Percentiles rank a stretch among this genome's conserved stretches.
These are phyloP conservation scores for Microcebus jonahi DNA, from an alignment of 2,113 vertebrate species.

Conservation along the genomic window DNA sequence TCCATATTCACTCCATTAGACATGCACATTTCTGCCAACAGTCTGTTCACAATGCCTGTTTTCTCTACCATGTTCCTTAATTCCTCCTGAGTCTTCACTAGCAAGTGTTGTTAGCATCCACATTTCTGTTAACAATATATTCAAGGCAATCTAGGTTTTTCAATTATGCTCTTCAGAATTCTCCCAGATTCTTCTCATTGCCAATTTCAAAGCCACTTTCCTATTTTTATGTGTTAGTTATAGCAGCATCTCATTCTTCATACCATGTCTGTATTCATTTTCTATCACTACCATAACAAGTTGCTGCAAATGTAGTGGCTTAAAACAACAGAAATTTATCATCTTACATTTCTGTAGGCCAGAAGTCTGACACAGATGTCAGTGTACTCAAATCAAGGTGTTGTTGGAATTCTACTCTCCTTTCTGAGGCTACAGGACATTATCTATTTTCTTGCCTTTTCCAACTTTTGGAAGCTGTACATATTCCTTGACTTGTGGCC, in stretches of 20 bases:
- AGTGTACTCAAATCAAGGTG: not conserved
- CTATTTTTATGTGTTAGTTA: not conserved
- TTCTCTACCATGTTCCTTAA: not conserved
- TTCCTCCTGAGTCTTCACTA: not conserved
- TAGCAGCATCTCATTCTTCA: not conserved
- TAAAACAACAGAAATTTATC: not conserved
- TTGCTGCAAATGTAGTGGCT: not conserved
- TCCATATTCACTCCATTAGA: no score
- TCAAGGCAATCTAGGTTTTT: not conserved
- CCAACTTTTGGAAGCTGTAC: not conserved
- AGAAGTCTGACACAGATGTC: not conserved
- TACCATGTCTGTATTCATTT: not conserved
- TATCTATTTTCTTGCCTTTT: not conserved
- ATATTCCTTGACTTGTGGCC: not conserved
- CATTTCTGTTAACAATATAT: not conserved
- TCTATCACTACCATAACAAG: not conserved
- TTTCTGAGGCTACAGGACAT: not conserved
- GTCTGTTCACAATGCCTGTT: no score
- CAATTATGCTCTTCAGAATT: not conserved
- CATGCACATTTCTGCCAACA: not conserved
- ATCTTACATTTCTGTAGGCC: not conserved
- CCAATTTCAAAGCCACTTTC: not conserved
- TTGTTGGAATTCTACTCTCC: not conserved
- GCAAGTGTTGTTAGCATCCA: not conserved
- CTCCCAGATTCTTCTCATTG: not conserved